These are phyloP conservation scores for Stictocephala bisonia DNA, from an alignment of 2,888 invertebrate genomes.

Conservation along the genomic window DNA sequence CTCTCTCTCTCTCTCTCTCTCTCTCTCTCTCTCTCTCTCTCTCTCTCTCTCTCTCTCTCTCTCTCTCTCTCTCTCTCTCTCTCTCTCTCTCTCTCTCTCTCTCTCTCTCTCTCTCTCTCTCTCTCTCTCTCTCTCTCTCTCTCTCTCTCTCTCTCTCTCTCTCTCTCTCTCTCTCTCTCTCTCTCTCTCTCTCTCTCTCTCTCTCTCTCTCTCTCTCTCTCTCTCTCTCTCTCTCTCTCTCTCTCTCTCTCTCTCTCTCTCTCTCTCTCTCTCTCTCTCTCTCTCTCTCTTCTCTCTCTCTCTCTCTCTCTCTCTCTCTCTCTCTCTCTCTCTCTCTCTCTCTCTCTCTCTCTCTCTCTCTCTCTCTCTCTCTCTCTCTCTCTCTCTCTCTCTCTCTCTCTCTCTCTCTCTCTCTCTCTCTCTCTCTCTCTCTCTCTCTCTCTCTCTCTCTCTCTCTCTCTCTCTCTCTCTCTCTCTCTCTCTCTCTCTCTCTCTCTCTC, in stretches of 20 bases:
- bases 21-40: no score
- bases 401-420: background rate
- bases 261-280: conserved; percentile 56
- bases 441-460: conserved; percentile 48
- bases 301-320: conserved; percentile 41
- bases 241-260: conserved; percentile 45
- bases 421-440: conserved; percentile 6
- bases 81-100: no score
- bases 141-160: background rate
- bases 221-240: background rate
- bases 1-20: no score
- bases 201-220: background rate
- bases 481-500: conserved; percentile 45
- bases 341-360: background rate
- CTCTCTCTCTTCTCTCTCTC: conserved; percentile 40
- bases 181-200: background rate
- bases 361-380: background rate
- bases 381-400: conserved; percentile 9
- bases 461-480: conserved; percentile 47
- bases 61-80: no score
- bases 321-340: background rate
- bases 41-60: no score
- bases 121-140: no score
- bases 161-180: background rate
- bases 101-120: no score